A percentile compares a stretch with the other conserved stretches of the same genome.
Conservation (phyloP, 2,797 vertebrate species). For the Myotis vivesi region DNA sequence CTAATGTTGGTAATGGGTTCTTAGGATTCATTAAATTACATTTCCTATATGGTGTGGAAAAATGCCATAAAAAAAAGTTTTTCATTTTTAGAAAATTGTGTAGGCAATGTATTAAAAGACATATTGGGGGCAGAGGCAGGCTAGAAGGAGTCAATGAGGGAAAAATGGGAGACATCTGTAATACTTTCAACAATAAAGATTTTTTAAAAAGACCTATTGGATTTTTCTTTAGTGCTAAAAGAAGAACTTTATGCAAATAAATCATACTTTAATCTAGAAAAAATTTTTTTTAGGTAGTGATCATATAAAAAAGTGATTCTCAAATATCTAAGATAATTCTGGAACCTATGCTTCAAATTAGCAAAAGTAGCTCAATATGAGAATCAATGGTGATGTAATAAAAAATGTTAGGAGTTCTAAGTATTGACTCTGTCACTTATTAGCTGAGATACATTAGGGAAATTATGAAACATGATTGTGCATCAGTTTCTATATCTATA, state of each 20-base stretch:
- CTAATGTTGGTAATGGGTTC: neutral
- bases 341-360: slow-evolving; percentile 20
- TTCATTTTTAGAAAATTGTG: neutral
- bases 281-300: neutral
- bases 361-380: neutral
- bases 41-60: neutral
- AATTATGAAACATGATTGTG: neutral
- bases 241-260: slow-evolving; percentile 29
- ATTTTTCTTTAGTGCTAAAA: neutral
- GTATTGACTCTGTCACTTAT: neutral
- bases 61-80: neutral
- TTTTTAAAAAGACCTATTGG: neutral
- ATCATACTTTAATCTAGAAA: neutral
- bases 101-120: neutral
- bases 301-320: slow-evolving; percentile 45
- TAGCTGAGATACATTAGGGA: neutral
- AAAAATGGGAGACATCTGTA: too few species aligned
- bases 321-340: neutral
- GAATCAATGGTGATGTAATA: neutral
- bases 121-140: neutral
- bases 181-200: too few species aligned
- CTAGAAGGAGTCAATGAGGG: too few species aligned
- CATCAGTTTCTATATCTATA: neutral
- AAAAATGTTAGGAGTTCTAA: slow-evolving; percentile 8
- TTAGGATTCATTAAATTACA: neutral